Base-by-base conservation (phyloP, 2,113 vertebrate genomes). In the Bolborhynchus lineola region DNA sequence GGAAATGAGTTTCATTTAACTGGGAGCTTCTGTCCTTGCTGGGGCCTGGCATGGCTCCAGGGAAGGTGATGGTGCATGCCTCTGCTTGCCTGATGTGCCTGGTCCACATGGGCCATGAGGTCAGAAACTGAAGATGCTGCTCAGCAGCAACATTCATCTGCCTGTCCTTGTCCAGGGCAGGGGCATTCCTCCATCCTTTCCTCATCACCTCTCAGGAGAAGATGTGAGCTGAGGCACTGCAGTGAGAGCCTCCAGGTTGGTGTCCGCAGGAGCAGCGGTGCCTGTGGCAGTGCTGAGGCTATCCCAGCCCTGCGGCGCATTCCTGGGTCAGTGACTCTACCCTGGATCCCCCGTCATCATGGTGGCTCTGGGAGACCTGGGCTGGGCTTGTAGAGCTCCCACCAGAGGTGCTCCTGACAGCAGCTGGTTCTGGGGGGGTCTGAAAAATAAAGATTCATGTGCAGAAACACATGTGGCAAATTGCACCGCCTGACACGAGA, bases 1-100 rank as follows among this genome's bases (percentile, higher is more conserved):
- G 68, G 28, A 26, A 50, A 47, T 5, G 37, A 80, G 23, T 62
- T 46, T 35, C 1, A 0, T 59, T 71, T 25, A 25, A 16, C 37
- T 10, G 53, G 53, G 62, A 64, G 29, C 62, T 37, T 42, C 2
- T 0, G 53, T 75, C 46, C 23, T 10, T 10, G 35, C n/a, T 37
- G 70, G 47, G 42, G 7, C 33, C 49, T 7, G 1, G 0, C 0
- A 0, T 28, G 29, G 46, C 42, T 29, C 49, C 3, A 0, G 31
- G 52, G 65, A 53, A 57, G 37, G 52, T 10, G 70, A 44, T 17
- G 1, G 0, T 6, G 11, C 12, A 5, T 3, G 7, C 15, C 50
- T 15, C 52, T 33, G 39, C 29, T 60, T 13, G 18, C n/a, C 21
- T 8, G 19, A 21, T 0, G 3, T 20, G 42, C 47, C 28, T 41